phyloP scores from a whole-genome alignment of 2,888 invertebrate species.

The Agonopterix heracliana region DNA sequence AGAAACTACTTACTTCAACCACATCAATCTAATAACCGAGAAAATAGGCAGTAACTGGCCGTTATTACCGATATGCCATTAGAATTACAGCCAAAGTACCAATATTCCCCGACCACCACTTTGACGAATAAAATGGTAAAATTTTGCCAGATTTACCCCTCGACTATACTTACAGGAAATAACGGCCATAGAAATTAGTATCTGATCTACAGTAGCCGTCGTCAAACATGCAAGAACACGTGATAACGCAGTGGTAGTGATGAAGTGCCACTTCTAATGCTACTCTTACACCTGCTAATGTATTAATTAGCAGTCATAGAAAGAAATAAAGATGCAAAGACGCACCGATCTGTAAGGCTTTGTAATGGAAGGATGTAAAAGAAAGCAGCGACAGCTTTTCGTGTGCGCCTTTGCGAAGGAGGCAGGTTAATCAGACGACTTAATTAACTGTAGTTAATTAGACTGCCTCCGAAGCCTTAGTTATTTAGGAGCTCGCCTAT shows the following conservation, averaged over 20 bases:
- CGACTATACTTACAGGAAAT: slow-evolving; percentile 51
- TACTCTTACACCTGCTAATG: slow-evolving; percentile 7
- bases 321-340: neutral
- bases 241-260: slow-evolving; percentile 37
- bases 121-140: slow-evolving; percentile 33
- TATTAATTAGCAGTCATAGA: neutral
- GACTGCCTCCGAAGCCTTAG: slow-evolving; percentile 8
- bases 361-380: slow-evolving; percentile 18
- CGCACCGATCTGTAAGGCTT: slow-evolving; percentile 2
- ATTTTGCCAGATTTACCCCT: slow-evolving; percentile 74
- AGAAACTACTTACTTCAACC: no score
- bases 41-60: slow-evolving; percentile 50
- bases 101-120: slow-evolving; percentile 44
- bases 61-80: slow-evolving; percentile 57
- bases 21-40: slow-evolving; percentile 36
- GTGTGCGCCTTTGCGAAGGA: slow-evolving; percentile 20
- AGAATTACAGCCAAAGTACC: slow-evolving; percentile 34
- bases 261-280: slow-evolving; percentile 56
- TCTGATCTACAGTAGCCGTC: slow-evolving; percentile 61
- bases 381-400: slow-evolving; percentile 26
- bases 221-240: slow-evolving; percentile 47
- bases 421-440: slow-evolving; percentile 12
- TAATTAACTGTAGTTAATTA: slow-evolving; percentile 5
- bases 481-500: slow-evolving; percentile 13
- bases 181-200: slow-evolving; percentile 61